Conservation (phyloP, 2,888 invertebrate genomes). For the Yponomeuta malinellus region DNA sequence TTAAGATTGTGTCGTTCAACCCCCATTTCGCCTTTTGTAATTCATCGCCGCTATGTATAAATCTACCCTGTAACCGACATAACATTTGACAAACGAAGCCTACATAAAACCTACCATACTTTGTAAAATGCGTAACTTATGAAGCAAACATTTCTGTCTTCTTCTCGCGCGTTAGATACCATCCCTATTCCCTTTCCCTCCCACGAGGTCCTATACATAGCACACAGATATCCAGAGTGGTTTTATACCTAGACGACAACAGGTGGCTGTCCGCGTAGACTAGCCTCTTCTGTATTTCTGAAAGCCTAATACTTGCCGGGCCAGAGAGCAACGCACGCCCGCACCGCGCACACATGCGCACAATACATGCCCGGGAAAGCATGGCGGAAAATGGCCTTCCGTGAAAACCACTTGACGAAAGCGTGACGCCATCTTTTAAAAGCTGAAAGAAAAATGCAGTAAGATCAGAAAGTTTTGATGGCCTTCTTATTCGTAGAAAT, state of each 20-base stretch:
- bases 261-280: constrained; percentile 24
- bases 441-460: background rate
- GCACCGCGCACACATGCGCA: constrained; percentile 71
- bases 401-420: background rate
- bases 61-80: too few relatives aligned
- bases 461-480: background rate
- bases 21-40: too few relatives aligned
- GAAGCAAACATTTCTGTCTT: background rate
- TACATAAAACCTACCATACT: too few relatives aligned
- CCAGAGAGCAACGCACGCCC: constrained; percentile 66
- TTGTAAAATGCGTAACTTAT: too few relatives aligned
- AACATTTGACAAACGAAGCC: too few relatives aligned
- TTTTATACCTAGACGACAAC: background rate
- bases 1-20: too few relatives aligned
- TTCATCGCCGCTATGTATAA: too few relatives aligned
- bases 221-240: background rate
- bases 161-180: background rate
- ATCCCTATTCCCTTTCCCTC: background rate
- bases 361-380: constrained; percentile 26
- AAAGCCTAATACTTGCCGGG: constrained; percentile 66
- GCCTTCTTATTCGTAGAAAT: background rate
- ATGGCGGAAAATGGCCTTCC: background rate
- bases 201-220: background rate
- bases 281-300: constrained; percentile 36
- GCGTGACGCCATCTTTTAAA: background rate